A percentile compares a stretch with the other conserved stretches of the same genome.
Conservation (phyloP, 2,113 vertebrate genomes). For the Cebidichthys violaceus region DNA sequence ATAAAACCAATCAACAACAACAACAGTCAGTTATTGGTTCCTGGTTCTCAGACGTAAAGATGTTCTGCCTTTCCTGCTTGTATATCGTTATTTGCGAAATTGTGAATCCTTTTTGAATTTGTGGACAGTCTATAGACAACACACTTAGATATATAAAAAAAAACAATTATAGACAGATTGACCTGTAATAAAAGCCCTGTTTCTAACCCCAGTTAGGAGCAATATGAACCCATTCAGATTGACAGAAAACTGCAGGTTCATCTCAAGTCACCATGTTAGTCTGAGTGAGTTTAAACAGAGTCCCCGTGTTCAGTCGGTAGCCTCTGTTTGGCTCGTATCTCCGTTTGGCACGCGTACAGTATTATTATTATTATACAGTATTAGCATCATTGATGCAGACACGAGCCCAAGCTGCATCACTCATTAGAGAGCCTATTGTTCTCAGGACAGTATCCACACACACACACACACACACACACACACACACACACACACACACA, state of each 20-base stretch:
- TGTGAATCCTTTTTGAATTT: neutral
- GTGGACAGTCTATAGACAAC: neutral
- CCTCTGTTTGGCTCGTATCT: conserved; percentile 21
- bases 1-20: no score
- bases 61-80: no score
- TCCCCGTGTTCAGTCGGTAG: neutral
- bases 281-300: neutral
- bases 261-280: neutral
- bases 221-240: neutral
- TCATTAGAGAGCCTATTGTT: conserved; percentile 82
- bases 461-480: conserved; percentile 7
- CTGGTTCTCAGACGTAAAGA: no score
- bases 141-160: neutral
- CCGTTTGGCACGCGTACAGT: conserved; percentile 73
- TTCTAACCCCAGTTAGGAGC: neutral
- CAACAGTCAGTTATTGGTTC: no score
- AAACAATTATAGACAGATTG: neutral
- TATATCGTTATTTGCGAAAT: neutral
- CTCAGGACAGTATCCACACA: conserved; percentile 22
- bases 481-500: conserved; percentile 24
- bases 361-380: conserved; percentile 78
- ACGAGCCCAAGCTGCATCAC: conserved; percentile 48
- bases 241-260: neutral
- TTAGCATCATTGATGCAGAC: conserved; percentile 74
- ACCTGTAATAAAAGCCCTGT: neutral